These are phyloP conservation scores for Caradrina kadenii DNA, from an alignment of 2,888 invertebrate species.

Conservation along the genomic window DNA sequence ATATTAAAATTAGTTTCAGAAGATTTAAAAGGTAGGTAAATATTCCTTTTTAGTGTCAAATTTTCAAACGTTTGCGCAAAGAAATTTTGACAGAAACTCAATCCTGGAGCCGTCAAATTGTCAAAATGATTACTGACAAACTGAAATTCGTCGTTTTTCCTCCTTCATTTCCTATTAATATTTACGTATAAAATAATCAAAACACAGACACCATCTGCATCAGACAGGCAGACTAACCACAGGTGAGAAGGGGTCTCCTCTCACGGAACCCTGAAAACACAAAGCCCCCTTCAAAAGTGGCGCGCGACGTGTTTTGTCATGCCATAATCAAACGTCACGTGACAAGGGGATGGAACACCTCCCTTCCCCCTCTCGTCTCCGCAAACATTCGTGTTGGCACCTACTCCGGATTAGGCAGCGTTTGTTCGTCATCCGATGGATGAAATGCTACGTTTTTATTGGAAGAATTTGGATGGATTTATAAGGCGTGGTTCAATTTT, in stretches of 20 bases:
- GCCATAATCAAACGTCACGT: constrained; percentile 72
- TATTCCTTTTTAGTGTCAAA: neutral
- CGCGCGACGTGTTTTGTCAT: constrained; percentile 80
- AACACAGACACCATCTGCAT: constrained; percentile 41
- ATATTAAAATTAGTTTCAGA: constrained; percentile 8
- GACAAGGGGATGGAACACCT: constrained; percentile 60
- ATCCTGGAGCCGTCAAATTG: neutral
- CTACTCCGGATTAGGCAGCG: constrained; percentile 73
- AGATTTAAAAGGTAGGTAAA: neutral
- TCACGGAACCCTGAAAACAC: constrained; percentile 62
- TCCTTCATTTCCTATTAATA: constrained; percentile 13
- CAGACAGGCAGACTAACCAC: constrained; percentile 50
- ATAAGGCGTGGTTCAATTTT: constrained; percentile 4
- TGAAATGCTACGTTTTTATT: constrained; percentile 49
- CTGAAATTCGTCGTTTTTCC: neutral
- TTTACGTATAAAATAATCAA: constrained; percentile 33
- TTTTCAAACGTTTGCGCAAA: neutral
- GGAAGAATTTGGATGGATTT: constrained; percentile 12
- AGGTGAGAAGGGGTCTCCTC: constrained; percentile 52
- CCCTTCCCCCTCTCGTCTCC: constrained; percentile 53
- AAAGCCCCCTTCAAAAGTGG: constrained; percentile 68
- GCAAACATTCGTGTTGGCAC: constrained; percentile 73
- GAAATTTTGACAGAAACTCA: neutral
- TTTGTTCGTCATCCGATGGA: constrained; percentile 63
- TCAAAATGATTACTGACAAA: neutral